These are phyloP conservation scores for Synanthedon andrenaeformis DNA, from an alignment of 2,888 invertebrate genomes.

Conservation along the genomic window DNA sequence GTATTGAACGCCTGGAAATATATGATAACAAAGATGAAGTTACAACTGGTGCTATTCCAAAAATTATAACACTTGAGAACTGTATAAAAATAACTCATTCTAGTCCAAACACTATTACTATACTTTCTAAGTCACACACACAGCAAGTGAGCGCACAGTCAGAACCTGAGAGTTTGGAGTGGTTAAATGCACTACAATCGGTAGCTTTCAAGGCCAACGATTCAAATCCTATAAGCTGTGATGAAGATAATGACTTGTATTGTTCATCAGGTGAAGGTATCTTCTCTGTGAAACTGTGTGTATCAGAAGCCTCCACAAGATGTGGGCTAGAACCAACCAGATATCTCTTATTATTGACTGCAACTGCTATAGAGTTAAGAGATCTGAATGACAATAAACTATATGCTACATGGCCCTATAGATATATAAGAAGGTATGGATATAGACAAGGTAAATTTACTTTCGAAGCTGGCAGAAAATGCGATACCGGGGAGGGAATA, in stretches of 20 bases:
- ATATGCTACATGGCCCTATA: constrained; percentile 85
- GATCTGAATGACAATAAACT: constrained; percentile 74
- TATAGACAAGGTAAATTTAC: constrained; percentile 87
- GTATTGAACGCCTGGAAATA: constrained; percentile 86
- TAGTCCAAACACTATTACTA: constrained; percentile 73
- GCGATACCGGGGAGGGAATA: constrained; percentile 86
- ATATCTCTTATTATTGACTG: constrained; percentile 80
- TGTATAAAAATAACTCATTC: constrained; percentile 85
- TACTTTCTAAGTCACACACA: constrained; percentile 83
- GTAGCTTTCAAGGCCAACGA: constrained; percentile 82
- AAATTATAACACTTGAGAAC: constrained; percentile 87
- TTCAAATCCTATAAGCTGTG: constrained; percentile 72
- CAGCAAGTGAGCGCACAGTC: constrained; percentile 70
- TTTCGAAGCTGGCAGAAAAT: constrained; percentile 89
- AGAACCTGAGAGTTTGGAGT: constrained; percentile 78
- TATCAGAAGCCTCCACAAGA: constrained; percentile 82
- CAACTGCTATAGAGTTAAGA: constrained; percentile 80
- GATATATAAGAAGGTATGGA: constrained; percentile 86
- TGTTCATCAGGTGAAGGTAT: constrained; percentile 87
- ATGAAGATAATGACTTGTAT: constrained; percentile 91
- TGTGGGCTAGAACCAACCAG: constrained; percentile 79
- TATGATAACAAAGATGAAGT: constrained; percentile 84
- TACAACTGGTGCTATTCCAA: constrained; percentile 71
- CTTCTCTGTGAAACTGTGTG: constrained; percentile 81
- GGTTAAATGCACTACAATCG: constrained; percentile 83